A percentile compares a stretch with the other conserved stretches of the same genome.
Conservation (phyloP, 2,113 vertebrate species). For the Rhegmatorhina hoffmannsi region DNA sequence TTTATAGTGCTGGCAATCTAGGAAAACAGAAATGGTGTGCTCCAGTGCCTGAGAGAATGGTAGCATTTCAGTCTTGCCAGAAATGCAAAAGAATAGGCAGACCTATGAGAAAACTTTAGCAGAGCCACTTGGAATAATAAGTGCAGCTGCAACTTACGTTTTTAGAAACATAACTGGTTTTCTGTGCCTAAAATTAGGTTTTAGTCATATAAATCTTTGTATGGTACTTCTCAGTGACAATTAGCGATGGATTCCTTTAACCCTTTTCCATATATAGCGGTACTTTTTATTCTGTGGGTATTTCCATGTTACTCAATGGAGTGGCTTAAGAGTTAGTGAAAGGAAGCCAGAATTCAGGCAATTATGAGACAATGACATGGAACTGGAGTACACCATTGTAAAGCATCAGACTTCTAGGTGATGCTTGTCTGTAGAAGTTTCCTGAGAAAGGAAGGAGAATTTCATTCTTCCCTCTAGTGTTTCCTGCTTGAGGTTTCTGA, state of each 20-base stretch:
- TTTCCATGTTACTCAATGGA: neutral
- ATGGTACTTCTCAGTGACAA: neutral
- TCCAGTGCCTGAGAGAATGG: neutral
- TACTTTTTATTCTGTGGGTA: neutral
- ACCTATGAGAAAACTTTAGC: constrained; percentile 16
- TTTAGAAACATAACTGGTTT: neutral
- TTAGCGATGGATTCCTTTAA: neutral
- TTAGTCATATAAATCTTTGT: neutral
- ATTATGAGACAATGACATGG: neutral
- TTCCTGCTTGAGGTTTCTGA: neutral
- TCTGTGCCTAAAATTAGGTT: constrained; percentile 22
- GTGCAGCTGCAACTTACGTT: constrained; percentile 27
- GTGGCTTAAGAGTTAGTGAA: neutral
- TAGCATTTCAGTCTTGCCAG: neutral
- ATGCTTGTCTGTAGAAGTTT: accelerated
- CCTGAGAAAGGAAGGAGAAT: neutral
- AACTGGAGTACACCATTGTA: neutral
- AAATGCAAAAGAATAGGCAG: neutral
- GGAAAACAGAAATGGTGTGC: neutral
- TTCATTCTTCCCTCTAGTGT: neutral
- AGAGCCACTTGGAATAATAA: constrained; percentile 17
- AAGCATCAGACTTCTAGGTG: neutral
- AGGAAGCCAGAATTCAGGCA: neutral
- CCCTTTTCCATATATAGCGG: neutral
- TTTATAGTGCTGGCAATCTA: neutral